Base-by-base conservation (phyloP, 2,113 vertebrate species). In the Puntigrus tetrazona region DNA sequence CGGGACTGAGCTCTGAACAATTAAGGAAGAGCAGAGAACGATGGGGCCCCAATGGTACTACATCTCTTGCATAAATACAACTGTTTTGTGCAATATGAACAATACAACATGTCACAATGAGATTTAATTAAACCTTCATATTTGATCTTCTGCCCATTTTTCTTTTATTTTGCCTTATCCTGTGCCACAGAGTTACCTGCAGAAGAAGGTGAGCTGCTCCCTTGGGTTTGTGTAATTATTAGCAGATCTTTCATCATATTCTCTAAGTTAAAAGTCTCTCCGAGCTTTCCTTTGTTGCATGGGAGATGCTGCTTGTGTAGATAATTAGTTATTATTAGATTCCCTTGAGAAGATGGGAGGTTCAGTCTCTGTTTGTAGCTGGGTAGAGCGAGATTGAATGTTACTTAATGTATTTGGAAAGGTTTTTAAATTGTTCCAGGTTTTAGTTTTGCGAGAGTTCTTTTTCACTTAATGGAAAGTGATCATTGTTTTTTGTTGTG, bases 1-100 rank as follows among this genome's bases (percentile, higher is more conserved):
- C 94, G 27, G 95, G 95, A 47, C 87, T 95, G 86, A 94, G 94
- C 92, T 92, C 90, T 79, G 95, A 95, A 81, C 95, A 95, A 88
- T 90, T 95, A 88, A 94, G 92, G 91, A 94, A 94, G 87, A 94
- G 91, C 87, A 87, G 91, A 25, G 95, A 95, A 80, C 76, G 76
- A 91, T 95, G 94, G 93, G 95, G 95, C 16, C 87, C 93, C 41
- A 95, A 95, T 4, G 94, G 94, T 95, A 92, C 29, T 55, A 10
- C 65, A 63, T 77, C 9, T 27, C 59, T 27, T 57, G 16, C 25
- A 47, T 73, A 78, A 25, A 78, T 59, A 81, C 11, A 41, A 34
- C 41, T 76, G 10, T 9, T 16, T 74, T 52, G 38, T 27, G 20
- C 34, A 52, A 16, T 65, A 20, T 29, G 5, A 43, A 34, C 18